Evolutionary conservation across 2,888 invertebrate species (phyloP).

Genomic region (Cybosia mesomella): DNA sequence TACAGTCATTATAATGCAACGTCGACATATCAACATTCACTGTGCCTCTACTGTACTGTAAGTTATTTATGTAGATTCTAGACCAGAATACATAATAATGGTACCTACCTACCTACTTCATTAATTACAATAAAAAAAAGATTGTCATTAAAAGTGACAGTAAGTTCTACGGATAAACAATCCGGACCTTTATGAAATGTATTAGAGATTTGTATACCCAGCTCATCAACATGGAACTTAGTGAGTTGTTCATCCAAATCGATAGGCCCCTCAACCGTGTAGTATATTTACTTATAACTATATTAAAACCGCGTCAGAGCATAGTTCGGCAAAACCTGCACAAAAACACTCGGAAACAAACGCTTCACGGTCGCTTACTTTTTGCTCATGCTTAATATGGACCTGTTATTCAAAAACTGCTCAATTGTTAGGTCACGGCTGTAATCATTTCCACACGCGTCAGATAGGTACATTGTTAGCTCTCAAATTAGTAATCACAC

Average conservation of each 20-base stretch:
- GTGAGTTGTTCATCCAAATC: slow-evolving; percentile 56
- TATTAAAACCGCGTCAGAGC: slow-evolving; percentile 34
- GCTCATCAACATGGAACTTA: slow-evolving; percentile 36
- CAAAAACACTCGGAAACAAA: slow-evolving; percentile 66
- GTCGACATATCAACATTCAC: background rate
- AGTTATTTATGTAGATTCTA: background rate
- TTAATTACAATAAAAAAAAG: background rate
- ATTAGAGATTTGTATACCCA: background rate
- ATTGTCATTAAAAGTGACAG: background rate
- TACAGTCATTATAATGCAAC: slow-evolving; percentile 16
- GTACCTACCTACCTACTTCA: too few relatives aligned
- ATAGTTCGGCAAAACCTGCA: slow-evolving; percentile 32
- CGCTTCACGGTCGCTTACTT: slow-evolving; percentile 63
- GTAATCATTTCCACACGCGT: slow-evolving; percentile 51
- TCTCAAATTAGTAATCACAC: slow-evolving; percentile 35
- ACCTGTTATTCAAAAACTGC: slow-evolving; percentile 49
- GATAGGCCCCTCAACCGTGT: slow-evolving; percentile 49
- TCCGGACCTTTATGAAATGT: background rate
- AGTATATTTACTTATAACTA: slow-evolving; percentile 11
- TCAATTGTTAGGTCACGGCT: slow-evolving; percentile 57
- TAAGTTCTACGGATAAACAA: background rate
- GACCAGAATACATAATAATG: background rate
- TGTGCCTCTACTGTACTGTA: background rate
- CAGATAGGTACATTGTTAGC: slow-evolving; percentile 42
- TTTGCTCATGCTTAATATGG: slow-evolving; percentile 50